Evolutionary conservation across 2,888 invertebrate species (phyloP).

Genomic region (Galeruca laticollis): DNA sequence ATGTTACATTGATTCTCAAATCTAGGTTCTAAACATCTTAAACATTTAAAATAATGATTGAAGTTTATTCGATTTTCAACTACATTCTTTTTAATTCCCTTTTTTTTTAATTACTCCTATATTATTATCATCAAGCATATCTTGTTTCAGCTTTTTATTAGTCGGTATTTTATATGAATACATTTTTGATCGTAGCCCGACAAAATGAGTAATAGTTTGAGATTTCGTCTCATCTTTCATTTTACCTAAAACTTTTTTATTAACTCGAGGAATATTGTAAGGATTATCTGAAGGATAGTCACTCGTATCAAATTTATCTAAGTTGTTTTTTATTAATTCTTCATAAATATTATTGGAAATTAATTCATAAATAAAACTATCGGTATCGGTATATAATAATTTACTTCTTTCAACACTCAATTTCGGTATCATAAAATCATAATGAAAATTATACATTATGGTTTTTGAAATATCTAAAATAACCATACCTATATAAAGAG

Average conservation of each 20-base stretch:
- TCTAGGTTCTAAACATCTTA: too few species aligned
- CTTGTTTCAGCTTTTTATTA: neutral
- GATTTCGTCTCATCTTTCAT: conserved; percentile 58
- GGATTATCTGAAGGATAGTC: conserved; percentile 45
- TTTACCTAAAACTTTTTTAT: conserved; percentile 49
- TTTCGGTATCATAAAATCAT: conserved; percentile 11
- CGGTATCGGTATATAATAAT: conserved; percentile 38
- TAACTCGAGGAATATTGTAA: conserved; percentile 34
- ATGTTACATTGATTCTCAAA: too few species aligned
- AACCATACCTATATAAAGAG: conserved; percentile 43
- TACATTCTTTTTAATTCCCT: neutral
- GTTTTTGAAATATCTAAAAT: conserved; percentile 47
- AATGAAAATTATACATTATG: conserved; percentile 45
- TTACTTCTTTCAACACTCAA: conserved; percentile 30
- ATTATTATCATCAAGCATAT: neutral
- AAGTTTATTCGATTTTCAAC: neutral
- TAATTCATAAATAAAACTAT: conserved; percentile 44
- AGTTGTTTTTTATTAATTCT: conserved; percentile 1
- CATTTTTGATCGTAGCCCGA: conserved; percentile 48
- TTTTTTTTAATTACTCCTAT: neutral
- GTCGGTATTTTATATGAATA: conserved; percentile 39
- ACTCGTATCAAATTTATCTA: conserved; percentile 49
- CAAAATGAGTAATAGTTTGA: conserved; percentile 53
- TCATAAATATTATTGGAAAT: conserved; percentile 48
- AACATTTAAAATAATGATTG: neutral